Evolutionary conservation across 1,140 invertebrate species (phyloP).

Genomic region (Bombus soroeensis): DNA sequence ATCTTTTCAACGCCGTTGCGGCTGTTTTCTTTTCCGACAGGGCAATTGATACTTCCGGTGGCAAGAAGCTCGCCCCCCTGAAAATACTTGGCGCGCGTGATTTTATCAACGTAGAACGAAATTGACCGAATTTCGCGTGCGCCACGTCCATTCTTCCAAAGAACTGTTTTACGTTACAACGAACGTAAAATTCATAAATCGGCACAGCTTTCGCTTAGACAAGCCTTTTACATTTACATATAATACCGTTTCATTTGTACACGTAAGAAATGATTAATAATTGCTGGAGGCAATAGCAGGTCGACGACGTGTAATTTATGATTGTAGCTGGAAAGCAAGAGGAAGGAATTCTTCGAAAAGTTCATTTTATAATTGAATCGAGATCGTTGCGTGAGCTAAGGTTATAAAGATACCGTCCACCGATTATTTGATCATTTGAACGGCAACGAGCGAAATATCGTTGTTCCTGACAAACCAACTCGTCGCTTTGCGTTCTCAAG

Average conservation of each 20-base stretch:
- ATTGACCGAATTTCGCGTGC: not conserved
- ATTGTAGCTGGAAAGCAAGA: not conserved
- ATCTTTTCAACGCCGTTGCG: not conserved
- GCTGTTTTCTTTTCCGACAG: not conserved
- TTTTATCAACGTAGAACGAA: not conserved
- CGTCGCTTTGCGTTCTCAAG: not conserved
- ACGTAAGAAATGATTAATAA: not conserved
- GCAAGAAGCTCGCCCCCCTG: not conserved
- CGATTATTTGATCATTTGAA: slow-evolving; percentile 58
- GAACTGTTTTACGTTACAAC: not conserved
- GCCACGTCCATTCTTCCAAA: not conserved
- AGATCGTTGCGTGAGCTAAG: slow-evolving; percentile 15
- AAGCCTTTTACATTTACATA: not conserved
- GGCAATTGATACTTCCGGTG: slow-evolving; percentile 1
- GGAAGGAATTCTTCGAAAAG: slow-evolving; percentile 6
- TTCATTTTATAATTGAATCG: slow-evolving; percentile 38
- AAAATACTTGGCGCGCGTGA: not conserved
- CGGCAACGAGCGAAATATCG: slow-evolving; percentile 26
- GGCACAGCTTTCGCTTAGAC: no score
- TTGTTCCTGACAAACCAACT: not conserved
- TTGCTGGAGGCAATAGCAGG: not conserved
- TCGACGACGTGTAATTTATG: not conserved
- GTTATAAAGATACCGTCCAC: slow-evolving; percentile 30
- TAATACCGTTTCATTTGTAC: not conserved
- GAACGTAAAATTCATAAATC: not conserved